These are phyloP conservation scores for Trissolcus brochymenae DNA, from an alignment of 2,888 invertebrate species.

Conservation along the genomic window DNA sequence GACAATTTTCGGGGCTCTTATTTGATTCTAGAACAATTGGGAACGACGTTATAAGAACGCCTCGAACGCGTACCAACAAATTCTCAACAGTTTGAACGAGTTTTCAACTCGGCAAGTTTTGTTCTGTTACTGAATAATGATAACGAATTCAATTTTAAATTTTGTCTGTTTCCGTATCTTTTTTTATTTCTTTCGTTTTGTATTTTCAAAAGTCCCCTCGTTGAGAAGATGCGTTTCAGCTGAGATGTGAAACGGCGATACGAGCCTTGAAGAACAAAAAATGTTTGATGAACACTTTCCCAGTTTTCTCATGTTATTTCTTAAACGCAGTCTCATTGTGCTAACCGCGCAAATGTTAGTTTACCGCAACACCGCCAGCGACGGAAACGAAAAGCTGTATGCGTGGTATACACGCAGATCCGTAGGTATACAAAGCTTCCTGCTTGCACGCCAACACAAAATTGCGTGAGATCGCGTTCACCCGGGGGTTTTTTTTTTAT, in stretches of 20 bases:
- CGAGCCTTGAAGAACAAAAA: neutral
- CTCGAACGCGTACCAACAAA: too few species aligned
- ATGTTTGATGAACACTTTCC: neutral
- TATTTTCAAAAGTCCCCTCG: too few species aligned
- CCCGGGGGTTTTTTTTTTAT: too few species aligned
- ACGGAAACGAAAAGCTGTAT: constrained; percentile 11
- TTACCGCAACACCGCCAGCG: constrained; percentile 43
- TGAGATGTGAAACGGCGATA: too few species aligned
- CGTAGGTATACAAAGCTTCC: constrained; percentile 39
- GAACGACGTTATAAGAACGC: too few species aligned
- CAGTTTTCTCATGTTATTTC: neutral
- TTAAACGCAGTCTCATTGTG: constrained; percentile 14
- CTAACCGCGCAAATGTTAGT: constrained; percentile 35
- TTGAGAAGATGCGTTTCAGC: neutral
- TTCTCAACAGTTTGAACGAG: too few species aligned
- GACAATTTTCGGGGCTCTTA: too few species aligned
- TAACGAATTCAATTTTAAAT: too few species aligned
- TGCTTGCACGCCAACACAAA: constrained; percentile 24
- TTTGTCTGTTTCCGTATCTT: too few species aligned
- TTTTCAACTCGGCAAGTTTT: neutral
- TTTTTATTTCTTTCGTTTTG: too few species aligned
- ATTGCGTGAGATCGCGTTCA: constrained; percentile 13
- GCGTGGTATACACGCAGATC: constrained; percentile 18
- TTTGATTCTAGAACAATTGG: too few species aligned
- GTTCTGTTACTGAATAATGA: neutral